Base-by-base conservation (phyloP, 2,113 vertebrate genomes). In the Callionymus lyra region DNA sequence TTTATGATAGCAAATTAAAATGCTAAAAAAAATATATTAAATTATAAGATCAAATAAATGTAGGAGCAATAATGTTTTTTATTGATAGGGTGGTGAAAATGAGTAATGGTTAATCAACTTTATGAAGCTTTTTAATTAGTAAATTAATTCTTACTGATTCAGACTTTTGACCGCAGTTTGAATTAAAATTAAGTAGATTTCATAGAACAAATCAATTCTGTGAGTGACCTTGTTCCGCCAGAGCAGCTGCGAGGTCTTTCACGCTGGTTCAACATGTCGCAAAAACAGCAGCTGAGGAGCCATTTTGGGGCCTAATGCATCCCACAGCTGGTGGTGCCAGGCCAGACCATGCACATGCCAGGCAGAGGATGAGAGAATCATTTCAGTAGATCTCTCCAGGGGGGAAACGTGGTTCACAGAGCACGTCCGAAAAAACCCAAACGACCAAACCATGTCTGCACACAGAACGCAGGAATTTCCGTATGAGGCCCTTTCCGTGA, bases 321-420 rank as follows among this genome's bases (percentile, higher is more conserved):
- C 66, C 64, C 77, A 68, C 81, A 83, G 76, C 78, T 78, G 81
- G 72, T 59, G 50, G 74, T 69, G 59, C 71, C 67, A 60, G 65
- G 68, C 55, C 59, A 60, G 63, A 67, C 55, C 59, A 47, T 44
- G 59, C 58, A 43, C 59, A 61, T 63, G 62, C 2, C 56, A 45
- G 43, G 44, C 34, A 48, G 35, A 39, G 41, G 6, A 41, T 34
- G 50, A 18, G 44, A 16, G 54, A 34, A 1, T 34, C 0, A 6
- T 1, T n/a, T n/a, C n/a, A n/a, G n/a, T n/a, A n/a, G 44, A 45
- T 60, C 47, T 61, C 41, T 57, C 40, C 56, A 58, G 68, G 18
- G 67, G 44, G 21, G 64, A 72, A 63, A 61, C 59, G 59, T 18
- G 51, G 68, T 50, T 74, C 60, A 27, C 33, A 1, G 54, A 70